These are phyloP conservation scores for Lithophane leautieri DNA, from an alignment of 2,888 invertebrate species.

Conservation along the genomic window DNA sequence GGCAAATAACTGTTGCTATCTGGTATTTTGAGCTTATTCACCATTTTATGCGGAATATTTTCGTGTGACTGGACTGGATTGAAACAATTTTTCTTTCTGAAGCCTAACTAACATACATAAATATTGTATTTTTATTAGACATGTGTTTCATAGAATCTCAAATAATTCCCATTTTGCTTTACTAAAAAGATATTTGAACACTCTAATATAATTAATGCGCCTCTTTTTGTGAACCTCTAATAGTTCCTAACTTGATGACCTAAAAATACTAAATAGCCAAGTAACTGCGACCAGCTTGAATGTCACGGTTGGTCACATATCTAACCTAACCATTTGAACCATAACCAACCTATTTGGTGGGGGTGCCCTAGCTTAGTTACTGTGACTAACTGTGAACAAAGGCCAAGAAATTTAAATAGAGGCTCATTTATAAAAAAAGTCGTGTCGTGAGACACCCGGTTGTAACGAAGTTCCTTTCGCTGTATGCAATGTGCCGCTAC, in stretches of 20 bases:
- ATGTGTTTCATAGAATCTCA: not conserved
- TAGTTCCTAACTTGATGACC: not conserved
- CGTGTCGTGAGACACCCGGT: too few relatives aligned
- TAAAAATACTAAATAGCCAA: not conserved
- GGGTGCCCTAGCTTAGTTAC: not conserved
- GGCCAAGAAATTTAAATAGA: not conserved
- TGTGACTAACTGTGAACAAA: not conserved
- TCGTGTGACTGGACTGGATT: too few relatives aligned
- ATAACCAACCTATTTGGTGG: not conserved
- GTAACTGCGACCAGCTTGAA: not conserved
- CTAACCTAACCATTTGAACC: not conserved
- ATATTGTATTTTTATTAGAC: too few relatives aligned
- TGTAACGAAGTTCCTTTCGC: too few relatives aligned
- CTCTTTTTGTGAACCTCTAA: not conserved
- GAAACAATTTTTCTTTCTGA: too few relatives aligned
- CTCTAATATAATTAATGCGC: not conserved
- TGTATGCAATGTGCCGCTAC: too few relatives aligned
- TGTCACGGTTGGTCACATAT: not conserved
- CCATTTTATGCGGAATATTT: not conserved
- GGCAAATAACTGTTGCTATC: slow-evolving; percentile 50
- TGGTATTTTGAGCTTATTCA: slow-evolving; percentile 24
- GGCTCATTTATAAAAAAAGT: too few relatives aligned
- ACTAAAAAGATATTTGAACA: not conserved
- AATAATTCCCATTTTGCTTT: not conserved
- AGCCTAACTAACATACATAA: too few relatives aligned